Percentiles rank a stretch among this genome's conserved stretches.
Evolutionary conservation across 2,113 vertebrate genomes (phyloP).

Genomic region (Poeciliopsis occidentalis): DNA sequence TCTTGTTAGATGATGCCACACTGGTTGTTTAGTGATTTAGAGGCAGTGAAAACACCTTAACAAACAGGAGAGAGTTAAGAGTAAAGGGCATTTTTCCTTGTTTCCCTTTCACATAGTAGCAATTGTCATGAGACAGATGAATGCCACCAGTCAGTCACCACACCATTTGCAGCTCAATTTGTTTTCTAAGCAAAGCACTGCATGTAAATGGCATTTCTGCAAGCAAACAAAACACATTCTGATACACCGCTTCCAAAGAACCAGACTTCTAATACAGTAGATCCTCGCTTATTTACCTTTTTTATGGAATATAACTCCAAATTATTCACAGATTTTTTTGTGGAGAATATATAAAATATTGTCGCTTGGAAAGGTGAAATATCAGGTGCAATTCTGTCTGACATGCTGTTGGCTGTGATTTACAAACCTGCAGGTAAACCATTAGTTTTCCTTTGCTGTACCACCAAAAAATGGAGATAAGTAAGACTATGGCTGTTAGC

Average conservation of each 20-base stretch:
- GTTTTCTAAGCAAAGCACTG: slow-evolving; percentile 2
- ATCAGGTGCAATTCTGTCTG: too few relatives aligned
- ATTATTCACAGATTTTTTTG: too few relatives aligned
- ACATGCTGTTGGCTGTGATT: too few relatives aligned
- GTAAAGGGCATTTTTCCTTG: slow-evolving; percentile 15
- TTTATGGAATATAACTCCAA: background rate
- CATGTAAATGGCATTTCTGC: background rate
- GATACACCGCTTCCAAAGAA: too few relatives aligned
- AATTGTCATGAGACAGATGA: slow-evolving; percentile 26
- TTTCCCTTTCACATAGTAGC: slow-evolving; percentile 20
- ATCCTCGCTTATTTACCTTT: too few relatives aligned
- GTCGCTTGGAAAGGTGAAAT: too few relatives aligned
- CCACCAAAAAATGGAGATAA: too few relatives aligned
- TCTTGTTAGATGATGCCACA: background rate
- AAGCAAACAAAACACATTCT: background rate
- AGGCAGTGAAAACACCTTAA: slow-evolving; percentile 4
- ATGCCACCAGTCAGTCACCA: slow-evolving; percentile 30
- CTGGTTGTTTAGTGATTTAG: slow-evolving; percentile 19
- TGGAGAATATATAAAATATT: too few relatives aligned
- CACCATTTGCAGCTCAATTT: slow-evolving; percentile 23
- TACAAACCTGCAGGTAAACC: too few relatives aligned
- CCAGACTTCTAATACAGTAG: too few relatives aligned
- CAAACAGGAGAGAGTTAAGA: slow-evolving; percentile 5
- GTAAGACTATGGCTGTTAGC: too few relatives aligned
- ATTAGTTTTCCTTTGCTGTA: too few relatives aligned